Conservation (phyloP, 2,888 invertebrate genomes). For the Aphidoletes aphidimyza region DNA sequence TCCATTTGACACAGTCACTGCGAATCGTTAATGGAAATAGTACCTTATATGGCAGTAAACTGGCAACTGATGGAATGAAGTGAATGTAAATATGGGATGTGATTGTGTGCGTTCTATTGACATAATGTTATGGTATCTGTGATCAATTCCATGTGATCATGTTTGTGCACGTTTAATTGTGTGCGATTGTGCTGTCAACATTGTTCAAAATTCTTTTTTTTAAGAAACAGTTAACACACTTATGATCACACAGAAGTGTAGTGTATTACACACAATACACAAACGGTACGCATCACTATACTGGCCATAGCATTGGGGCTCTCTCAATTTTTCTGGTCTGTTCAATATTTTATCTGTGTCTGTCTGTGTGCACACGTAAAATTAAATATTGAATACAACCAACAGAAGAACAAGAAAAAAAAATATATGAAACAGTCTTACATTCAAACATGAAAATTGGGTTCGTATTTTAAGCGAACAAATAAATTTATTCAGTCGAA, state of each 20-base stretch:
- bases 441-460: slow-evolving; percentile 5
- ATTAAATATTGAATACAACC: no score
- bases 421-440: no score
- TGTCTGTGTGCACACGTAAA: no score
- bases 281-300: no score
- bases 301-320: no score
- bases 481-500: slow-evolving; percentile 10
- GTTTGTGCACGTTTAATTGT: not conserved
- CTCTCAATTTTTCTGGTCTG: no score
- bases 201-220: not conserved
- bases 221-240: not conserved
- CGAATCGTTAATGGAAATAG: slow-evolving; percentile 4
- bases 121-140: not conserved
- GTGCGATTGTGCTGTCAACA: not conserved
- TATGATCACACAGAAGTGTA: not conserved
- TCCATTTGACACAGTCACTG: not conserved
- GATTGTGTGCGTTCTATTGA: not conserved
- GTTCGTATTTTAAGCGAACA: slow-evolving; percentile 13
- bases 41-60: not conserved
- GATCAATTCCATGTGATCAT: not conserved
- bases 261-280: not conserved
- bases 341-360: no score
- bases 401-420: no score
- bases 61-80: not conserved
- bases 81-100: not conserved